phyloP scores from a whole-genome alignment of 2,113 vertebrate species.

The Pan troglodytes region NHGRI_mPanTro3-v2.1_pri NC_072402.2:11418001-11418500 shows the following conservation, averaged over 20 bases:
- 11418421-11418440: not conserved
- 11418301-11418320: not conserved
- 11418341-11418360: not conserved
- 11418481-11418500: not conserved
- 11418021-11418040: not conserved
- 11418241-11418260: not conserved
- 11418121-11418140: not conserved
- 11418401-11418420: not conserved
- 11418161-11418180: not conserved
- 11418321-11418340: not conserved
- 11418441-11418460: not conserved
- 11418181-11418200: not conserved
- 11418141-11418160: not conserved
- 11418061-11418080: accelerated
- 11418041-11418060: not conserved
- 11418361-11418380: not conserved
- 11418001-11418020: not conserved
- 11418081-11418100: accelerated
- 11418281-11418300: not conserved
- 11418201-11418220: not conserved
- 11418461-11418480: not conserved
- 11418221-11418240: not conserved
- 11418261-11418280: not conserved
- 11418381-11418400: not conserved
- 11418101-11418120: accelerated